Base-by-base conservation (phyloP, 1,140 invertebrate genomes). In the Contarinia nasturtii region DNA sequence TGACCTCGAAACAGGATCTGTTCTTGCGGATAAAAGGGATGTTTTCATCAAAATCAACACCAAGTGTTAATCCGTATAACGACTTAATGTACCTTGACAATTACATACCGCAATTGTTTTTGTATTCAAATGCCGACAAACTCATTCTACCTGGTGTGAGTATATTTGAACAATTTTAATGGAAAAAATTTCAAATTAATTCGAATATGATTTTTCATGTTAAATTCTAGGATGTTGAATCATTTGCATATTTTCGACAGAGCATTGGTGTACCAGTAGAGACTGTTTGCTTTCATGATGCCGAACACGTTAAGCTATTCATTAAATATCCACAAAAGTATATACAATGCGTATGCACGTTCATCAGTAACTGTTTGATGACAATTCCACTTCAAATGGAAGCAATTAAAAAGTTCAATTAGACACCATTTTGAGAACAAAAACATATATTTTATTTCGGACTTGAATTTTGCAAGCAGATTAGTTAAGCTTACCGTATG, bases 111-210 rank as follows among this genome's bases (percentile, higher is more conserved):
- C 80, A 84, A 58, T 57, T 84, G 37, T 85, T 82, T 57, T 66
- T 86, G 14, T 86, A 80, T 55, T 85, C 81, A 0, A 77, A 76
- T 53, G 68, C 69, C 3, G 82, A 86, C 56, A 66, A 72, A 21
- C 54, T 82, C 53, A 73, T 74, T 53, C 65, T 69, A 27, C 67
- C 70, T 48, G 55, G 62, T 48, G 71, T 74, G 61, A 61, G 57
- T 59, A 21, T 11, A 18, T 45, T 33, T 1, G 27, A 45, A 15
- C 2, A 33, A 33, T 12, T 7, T 17, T 45, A 33, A 45, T 22
- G 14, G 11, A 45, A 14, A 45, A 15, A 2, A 45, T 36, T 49
- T 48, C 49, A 33, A 22, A 38, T 33, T 43, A 52, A 50, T 47
- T n/a, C n/a, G n/a, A n/a, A n/a, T n/a, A n/a, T n/a, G n/a, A n/a